A percentile compares a stretch with the other conserved stretches of the same genome.
Conservation (phyloP, 2,113 vertebrate species). For the Aptenodytes forsteri region DNA sequence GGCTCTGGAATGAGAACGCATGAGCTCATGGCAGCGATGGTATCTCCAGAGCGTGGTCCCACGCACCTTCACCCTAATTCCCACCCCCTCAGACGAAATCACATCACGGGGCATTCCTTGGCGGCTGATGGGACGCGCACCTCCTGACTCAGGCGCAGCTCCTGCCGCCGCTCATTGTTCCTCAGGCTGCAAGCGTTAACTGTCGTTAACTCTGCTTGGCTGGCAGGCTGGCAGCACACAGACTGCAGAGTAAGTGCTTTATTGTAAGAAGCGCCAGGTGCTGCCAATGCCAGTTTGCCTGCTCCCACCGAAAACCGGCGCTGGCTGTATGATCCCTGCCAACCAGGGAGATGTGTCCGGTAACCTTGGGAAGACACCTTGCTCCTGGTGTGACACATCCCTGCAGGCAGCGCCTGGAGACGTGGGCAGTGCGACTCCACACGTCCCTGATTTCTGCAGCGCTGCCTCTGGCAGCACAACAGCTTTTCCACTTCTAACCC, state of each 20-base stretch:
- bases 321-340: neutral
- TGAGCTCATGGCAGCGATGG: conserved; percentile 25
- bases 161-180: accelerated
- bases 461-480: accelerated
- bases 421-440: accelerated
- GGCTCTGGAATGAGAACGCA: neutral
- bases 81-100: neutral
- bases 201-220: neutral
- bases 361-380: neutral
- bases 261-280: neutral
- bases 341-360: neutral
- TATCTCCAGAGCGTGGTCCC: neutral
- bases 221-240: neutral
- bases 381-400: neutral
- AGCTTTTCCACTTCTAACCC: neutral
- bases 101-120: neutral
- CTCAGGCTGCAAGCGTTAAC: accelerated
- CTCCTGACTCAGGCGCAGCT: neutral
- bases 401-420: neutral
- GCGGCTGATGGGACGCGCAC: neutral
- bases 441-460: neutral
- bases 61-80: neutral
- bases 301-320: neutral
- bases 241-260: neutral
- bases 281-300: neutral